Base-by-base conservation (phyloP, 2,113 vertebrate genomes). In the Seriola rivoliana region DNA sequence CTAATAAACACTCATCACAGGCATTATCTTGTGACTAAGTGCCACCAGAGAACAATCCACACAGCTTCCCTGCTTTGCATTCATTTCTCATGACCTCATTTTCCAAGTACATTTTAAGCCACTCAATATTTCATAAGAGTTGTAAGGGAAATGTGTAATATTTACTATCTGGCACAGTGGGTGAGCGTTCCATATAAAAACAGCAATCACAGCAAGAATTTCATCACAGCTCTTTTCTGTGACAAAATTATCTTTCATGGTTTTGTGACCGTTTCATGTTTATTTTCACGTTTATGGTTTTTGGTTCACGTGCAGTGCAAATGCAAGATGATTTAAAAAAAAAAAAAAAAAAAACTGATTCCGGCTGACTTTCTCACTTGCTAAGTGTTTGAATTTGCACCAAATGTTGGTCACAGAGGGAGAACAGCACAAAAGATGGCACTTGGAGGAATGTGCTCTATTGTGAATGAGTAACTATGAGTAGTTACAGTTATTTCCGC, bases 101-200 rank as follows among this genome's bases (percentile, higher is more conserved):
- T 91, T 74, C 86, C 3, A 38, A 69, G 52, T 40, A 88, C 80
- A 87, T 85, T 86, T 91, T 82, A 88, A 81, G 58, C 54, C 55
- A 16, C 66, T 92, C 81, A 85, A 91, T 92, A 88, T 87, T 92
- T 89, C 75, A 91, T 84, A 66, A 71, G 67, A 69, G 42, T 85
- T 88, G 36, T 88, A 85, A 86, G 75, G 52, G 32, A 86, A 88
- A 82, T 79, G 81, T 86, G 78, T 86, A 65, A 81, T 81, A 81
- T 85, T 90, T 83, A 78, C 81, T 62, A 50, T 84, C 34, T 70
- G 42, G 67, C 65, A 44, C 59, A 32, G 57, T 32, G 75, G 72
- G 38, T 67, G 75, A 79, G 36, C 4, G 8, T 32, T 54, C 40
- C 17, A 23, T 48, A 62, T 42, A 46, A 73, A 78, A 78, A 84